Conservation (phyloP, 2,113 vertebrate species). For the Odocoileus hemionus region DNA sequence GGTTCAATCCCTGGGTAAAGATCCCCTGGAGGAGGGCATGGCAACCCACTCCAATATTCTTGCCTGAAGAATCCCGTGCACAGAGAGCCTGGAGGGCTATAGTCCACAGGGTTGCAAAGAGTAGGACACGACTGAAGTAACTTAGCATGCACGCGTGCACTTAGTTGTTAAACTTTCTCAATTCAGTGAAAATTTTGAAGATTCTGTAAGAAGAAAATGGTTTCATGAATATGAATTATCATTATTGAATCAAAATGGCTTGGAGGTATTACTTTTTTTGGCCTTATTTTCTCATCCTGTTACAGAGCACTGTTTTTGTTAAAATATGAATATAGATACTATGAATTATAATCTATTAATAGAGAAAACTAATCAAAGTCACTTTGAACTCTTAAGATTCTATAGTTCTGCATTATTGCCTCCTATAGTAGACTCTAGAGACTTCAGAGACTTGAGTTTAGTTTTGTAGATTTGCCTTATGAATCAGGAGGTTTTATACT, state of each 20-base stretch:
- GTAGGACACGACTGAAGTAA: background rate
- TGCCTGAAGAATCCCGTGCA: background rate
- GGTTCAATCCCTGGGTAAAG: background rate
- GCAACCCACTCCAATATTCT: background rate
- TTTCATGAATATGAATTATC: background rate
- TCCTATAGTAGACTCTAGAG: background rate
- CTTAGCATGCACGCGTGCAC: background rate
- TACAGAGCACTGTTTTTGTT: background rate
- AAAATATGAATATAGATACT: background rate
- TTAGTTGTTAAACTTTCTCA: slow-evolving; percentile 6
- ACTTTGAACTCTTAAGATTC: background rate
- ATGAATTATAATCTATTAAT: background rate
- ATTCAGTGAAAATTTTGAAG: background rate
- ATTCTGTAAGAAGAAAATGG: background rate
- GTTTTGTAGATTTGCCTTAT: background rate
- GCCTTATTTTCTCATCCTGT: background rate
- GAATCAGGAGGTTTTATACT: background rate
- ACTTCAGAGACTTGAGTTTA: background rate
- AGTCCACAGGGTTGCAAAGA: background rate
- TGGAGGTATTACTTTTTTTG: background rate
- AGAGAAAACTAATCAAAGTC: background rate
- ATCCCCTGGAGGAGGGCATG: background rate
- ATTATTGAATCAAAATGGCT: background rate
- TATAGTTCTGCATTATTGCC: background rate
- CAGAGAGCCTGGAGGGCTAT: background rate